Percentiles rank a stretch among this genome's conserved stretches.
phyloP scores from a whole-genome alignment of 1,140 invertebrate genomes.

The Reticulitermes speratus region DNA sequence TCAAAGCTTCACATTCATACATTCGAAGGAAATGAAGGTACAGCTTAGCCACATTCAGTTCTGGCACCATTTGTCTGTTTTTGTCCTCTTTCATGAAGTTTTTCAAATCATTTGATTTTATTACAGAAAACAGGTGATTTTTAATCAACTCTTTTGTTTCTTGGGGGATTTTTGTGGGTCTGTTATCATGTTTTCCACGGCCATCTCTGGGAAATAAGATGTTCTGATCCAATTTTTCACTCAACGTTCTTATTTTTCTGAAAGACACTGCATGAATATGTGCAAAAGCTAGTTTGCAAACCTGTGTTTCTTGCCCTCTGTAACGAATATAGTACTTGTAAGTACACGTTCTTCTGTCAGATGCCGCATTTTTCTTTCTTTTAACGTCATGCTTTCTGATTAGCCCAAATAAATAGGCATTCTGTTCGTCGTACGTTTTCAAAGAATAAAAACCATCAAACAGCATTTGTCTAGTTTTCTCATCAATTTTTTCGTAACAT shows the following conservation, averaged over 20 bases:
- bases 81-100: slow-evolving; percentile 54
- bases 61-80: slow-evolving; percentile 21
- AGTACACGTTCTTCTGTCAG: slow-evolving; percentile 54
- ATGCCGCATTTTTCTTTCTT: slow-evolving; percentile 54
- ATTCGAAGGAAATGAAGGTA: slow-evolving; percentile 27
- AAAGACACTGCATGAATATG: slow-evolving; percentile 58
- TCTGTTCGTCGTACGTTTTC: slow-evolving; percentile 59
- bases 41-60: slow-evolving; percentile 32
- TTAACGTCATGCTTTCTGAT: slow-evolving; percentile 58
- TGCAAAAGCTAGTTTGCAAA: slow-evolving; percentile 58
- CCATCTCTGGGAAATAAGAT: slow-evolving; percentile 58
- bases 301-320: slow-evolving; percentile 55
- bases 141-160: slow-evolving; percentile 57
- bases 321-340: slow-evolving; percentile 58
- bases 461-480: slow-evolving; percentile 51
- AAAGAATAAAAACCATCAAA: slow-evolving; percentile 58
- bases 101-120: slow-evolving; percentile 53
- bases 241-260: slow-evolving; percentile 56
- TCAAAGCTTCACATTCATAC: slow-evolving; percentile 27
- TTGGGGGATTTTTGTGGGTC: slow-evolving; percentile 51
- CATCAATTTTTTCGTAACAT: slow-evolving; percentile 54
- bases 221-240: slow-evolving; percentile 59
- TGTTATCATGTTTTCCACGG: slow-evolving; percentile 51
- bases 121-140: slow-evolving; percentile 55
- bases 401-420: slow-evolving; percentile 58